phyloP scores from a whole-genome alignment of 2,888 invertebrate genomes.

The Plebejus argus region DNA sequence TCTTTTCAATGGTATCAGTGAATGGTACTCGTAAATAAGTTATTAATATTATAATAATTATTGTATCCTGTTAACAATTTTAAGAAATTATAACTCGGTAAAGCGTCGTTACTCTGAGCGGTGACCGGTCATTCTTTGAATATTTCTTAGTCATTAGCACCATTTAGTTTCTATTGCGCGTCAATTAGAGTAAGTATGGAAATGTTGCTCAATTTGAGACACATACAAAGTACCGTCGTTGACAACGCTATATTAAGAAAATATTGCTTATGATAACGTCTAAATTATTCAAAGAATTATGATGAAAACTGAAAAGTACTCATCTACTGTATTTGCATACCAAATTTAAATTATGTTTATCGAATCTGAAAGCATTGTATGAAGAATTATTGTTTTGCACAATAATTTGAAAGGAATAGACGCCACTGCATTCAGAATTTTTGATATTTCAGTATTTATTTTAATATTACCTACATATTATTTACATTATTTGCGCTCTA shows the following conservation, averaged over 20 bases:
- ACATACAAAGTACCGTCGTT: conserved; percentile 10
- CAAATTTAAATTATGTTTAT: neutral
- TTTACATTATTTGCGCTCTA: no score
- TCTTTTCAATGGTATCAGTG: neutral
- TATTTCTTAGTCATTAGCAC: conserved; percentile 41
- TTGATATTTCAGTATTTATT: no score
- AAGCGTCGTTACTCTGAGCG: neutral
- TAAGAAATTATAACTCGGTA: neutral
- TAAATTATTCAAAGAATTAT: neutral
- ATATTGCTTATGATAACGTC: neutral
- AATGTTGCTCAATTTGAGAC: conserved; percentile 38
- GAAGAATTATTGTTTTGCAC: no score
- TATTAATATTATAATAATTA: neutral
- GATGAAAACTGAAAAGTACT: neutral
- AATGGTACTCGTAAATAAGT: neutral
- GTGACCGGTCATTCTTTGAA: conserved; percentile 38
- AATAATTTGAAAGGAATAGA: no score
- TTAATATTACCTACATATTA: no score
- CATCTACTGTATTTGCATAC: neutral
- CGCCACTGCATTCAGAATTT: no score
- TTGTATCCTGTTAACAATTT: neutral
- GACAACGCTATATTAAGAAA: neutral
- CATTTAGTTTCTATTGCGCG: conserved; percentile 36
- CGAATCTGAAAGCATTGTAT: neutral
- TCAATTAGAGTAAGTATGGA: conserved; percentile 36